Percentiles rank a stretch among this genome's conserved stretches.
Conservation (phyloP, 2,113 vertebrate species). For the Myrmecophaga tridactyla region DNA sequence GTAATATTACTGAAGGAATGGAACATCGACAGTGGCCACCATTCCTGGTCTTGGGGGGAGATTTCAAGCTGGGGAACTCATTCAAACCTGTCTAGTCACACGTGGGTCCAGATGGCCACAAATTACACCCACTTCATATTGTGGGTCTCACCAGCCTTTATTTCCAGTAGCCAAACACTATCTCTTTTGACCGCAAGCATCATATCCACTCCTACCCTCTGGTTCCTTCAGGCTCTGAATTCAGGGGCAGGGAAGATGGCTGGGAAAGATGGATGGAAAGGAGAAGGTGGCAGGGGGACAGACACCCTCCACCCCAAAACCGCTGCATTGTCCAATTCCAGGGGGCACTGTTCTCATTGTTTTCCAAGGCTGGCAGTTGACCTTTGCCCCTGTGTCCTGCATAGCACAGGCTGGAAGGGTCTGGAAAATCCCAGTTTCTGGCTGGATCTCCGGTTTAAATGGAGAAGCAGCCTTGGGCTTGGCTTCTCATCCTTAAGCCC, state of each 20-base stretch:
- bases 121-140: slow-evolving; percentile 41
- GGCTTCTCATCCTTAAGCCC: not conserved
- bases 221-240: slow-evolving; percentile 26
- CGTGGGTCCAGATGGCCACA: accelerated
- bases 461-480: not conserved
- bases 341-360: not conserved
- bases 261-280: not conserved
- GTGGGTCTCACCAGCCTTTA: not conserved
- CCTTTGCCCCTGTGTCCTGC: not conserved
- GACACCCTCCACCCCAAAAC: too few relatives aligned
- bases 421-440: too few relatives aligned
- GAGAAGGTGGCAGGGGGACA: not conserved
- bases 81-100: not conserved
- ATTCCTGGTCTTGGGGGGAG: not conserved
- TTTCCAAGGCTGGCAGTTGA: not conserved
- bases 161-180: not conserved
- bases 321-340: not conserved
- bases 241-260: not conserved
- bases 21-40: not conserved
- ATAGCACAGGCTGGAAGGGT: not conserved
- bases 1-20: not conserved
- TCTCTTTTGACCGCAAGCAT: not conserved
- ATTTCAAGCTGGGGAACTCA: not conserved
- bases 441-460: not conserved
- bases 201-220: not conserved